Percentiles rank a stretch among this genome's conserved stretches.
phyloP scores from a whole-genome alignment of 2,888 invertebrate species.

The Gasteruption jaculator region DNA sequence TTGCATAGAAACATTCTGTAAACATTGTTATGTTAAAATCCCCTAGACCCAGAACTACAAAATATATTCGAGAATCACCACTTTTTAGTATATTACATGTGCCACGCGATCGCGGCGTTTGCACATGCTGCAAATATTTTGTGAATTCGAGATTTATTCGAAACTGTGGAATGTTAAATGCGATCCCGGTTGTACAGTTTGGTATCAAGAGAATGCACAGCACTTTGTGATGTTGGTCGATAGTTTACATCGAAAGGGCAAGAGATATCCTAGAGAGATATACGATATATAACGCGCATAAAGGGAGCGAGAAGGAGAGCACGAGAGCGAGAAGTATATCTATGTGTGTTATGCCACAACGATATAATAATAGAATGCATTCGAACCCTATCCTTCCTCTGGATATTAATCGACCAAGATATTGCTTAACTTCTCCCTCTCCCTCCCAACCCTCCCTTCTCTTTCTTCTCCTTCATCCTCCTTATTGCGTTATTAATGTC shows the following conservation, averaged over 20 bases:
- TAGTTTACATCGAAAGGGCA: conserved; percentile 21
- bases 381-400: conserved; percentile 31
- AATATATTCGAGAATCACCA: no score
- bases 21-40: no score
- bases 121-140: no score
- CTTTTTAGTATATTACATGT: no score
- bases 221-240: no score
- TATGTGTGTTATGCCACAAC: conserved; percentile 12
- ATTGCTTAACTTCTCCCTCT: conserved; percentile 29
- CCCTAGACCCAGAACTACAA: no score
- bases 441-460: neutral
- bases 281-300: conserved; percentile 17
- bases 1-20: no score
- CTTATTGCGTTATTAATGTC: conserved; percentile 2
- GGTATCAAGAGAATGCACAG: no score
- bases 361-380: conserved; percentile 36
- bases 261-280: conserved; percentile 17
- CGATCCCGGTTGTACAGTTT: no score
- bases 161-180: no score
- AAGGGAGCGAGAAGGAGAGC: conserved; percentile 8
- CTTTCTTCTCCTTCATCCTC: neutral
- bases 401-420: conserved; percentile 45
- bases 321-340: conserved; percentile 11
- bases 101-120: no score
- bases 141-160: no score